Percentiles rank a stretch among this genome's conserved stretches.
Evolutionary conservation across 2,113 vertebrate genomes (phyloP).

Genomic region (Calyptomena viridis): DNA sequence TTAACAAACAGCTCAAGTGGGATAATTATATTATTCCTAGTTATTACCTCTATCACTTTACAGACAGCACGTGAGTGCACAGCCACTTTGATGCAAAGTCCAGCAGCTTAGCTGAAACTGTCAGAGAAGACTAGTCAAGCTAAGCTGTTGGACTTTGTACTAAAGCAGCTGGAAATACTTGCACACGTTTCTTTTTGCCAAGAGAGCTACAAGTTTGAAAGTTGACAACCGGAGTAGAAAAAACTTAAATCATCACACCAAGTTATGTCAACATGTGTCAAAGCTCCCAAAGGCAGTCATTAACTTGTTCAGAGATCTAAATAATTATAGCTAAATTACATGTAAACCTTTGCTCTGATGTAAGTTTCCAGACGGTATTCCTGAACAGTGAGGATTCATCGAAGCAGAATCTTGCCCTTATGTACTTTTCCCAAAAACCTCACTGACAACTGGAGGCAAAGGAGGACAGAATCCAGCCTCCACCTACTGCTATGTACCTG

Average conservation of each 20-base stretch:
- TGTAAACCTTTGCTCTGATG: background rate
- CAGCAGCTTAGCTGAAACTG: conserved; percentile 4
- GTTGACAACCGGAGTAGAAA: background rate
- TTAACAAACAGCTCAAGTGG: background rate
- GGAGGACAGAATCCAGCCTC: background rate
- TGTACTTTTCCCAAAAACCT: background rate
- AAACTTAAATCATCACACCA: background rate
- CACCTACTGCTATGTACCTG: background rate
- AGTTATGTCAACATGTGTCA: background rate
- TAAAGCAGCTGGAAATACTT: background rate
- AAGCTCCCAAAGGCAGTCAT: background rate
- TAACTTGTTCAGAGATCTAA: background rate
- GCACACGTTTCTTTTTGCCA: background rate
- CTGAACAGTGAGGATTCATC: background rate
- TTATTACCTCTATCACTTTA: background rate
- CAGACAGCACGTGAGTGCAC: background rate
- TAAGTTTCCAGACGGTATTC: background rate
- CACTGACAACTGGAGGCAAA: background rate
- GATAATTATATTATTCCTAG: background rate
- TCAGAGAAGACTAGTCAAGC: background rate
- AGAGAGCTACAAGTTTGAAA: background rate
- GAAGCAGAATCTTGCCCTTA: background rate
- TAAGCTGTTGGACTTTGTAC: conserved; percentile 43
- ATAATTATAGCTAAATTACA: background rate
- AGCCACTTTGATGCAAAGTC: conserved; percentile 26